Evolutionary conservation across 2,113 vertebrate species (phyloP).

Genomic region (Perca schrenkii): DNA sequence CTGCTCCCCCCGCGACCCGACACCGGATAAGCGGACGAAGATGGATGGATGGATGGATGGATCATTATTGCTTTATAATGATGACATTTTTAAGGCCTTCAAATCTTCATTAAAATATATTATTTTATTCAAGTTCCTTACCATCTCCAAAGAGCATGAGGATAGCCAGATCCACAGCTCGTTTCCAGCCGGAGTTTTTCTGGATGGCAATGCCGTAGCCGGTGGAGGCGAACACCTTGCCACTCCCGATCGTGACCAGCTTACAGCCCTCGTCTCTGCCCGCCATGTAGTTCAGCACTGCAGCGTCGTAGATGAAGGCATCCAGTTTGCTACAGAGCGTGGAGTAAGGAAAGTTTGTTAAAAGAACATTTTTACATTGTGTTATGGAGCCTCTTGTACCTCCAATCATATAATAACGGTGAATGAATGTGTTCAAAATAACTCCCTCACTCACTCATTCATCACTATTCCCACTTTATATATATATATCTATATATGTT

Average conservation of each 20-base stretch:
- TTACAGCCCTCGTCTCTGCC: constrained; percentile 99
- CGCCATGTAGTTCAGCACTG: constrained; percentile 99
- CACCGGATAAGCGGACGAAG: no score
- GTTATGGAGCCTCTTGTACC: not conserved
- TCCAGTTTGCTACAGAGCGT: constrained; percentile 91
- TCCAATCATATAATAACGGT: not conserved
- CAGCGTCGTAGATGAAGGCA: constrained; percentile 99
- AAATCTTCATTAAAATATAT: not conserved
- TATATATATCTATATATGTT: not conserved
- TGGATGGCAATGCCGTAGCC: constrained; percentile 99
- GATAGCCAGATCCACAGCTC: constrained; percentile 97
- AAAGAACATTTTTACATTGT: not conserved
- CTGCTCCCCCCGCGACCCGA: no score
- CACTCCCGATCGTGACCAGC: constrained; percentile 97
- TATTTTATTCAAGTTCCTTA: constrained; percentile 74
- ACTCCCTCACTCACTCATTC: not conserved
- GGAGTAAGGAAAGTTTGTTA: not conserved
- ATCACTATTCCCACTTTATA: not conserved
- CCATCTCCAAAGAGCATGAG: constrained; percentile 98
- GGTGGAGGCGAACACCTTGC: constrained; percentile 98
- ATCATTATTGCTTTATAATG: not conserved
- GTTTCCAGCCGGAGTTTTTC: constrained; percentile 98
- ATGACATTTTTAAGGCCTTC: not conserved
- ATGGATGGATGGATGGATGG: no score
- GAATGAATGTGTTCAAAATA: constrained; percentile 4